Conservation (phyloP, 2,797 vertebrate genomes). For the Hypotaenidia okinawae region DNA sequence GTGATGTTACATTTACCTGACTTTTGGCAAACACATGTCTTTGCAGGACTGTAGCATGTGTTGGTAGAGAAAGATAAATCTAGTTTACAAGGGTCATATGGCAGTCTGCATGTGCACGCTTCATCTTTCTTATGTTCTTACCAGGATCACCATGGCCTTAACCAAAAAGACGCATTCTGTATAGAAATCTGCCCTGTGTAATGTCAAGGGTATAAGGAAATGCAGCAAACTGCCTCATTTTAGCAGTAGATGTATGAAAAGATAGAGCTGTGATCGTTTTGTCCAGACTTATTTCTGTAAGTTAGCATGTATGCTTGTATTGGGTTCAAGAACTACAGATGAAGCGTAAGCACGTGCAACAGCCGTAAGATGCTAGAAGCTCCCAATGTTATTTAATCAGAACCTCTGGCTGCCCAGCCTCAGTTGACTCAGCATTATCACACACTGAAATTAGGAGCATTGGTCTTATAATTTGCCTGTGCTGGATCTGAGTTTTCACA, state of each 20-base stretch:
- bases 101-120: neutral
- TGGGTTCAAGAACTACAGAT: constrained; percentile 1
- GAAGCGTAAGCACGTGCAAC: constrained; percentile 8
- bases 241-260: neutral
- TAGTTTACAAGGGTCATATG: neutral
- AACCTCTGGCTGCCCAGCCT: constrained; percentile 54
- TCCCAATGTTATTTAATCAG: constrained; percentile 62
- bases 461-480: constrained; percentile 72
- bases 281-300: neutral
- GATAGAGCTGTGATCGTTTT: neutral
- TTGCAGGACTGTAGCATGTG: neutral
- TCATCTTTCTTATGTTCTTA: neutral
- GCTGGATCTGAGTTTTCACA: constrained; percentile 84
- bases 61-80: constrained; percentile 11
- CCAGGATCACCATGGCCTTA: neutral
- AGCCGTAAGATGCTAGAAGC: constrained; percentile 49
- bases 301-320: neutral
- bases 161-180: neutral
- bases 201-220: neutral
- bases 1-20: neutral
- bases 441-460: constrained; percentile 66
- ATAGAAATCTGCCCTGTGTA: neutral
- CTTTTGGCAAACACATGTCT: neutral
- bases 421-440: constrained; percentile 66
- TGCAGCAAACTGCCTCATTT: neutral